Percentiles rank a stretch among this genome's conserved stretches.
Evolutionary conservation across 2,113 vertebrate genomes (phyloP).

Genomic region (Phalacrocorax brasilianus): DNA sequence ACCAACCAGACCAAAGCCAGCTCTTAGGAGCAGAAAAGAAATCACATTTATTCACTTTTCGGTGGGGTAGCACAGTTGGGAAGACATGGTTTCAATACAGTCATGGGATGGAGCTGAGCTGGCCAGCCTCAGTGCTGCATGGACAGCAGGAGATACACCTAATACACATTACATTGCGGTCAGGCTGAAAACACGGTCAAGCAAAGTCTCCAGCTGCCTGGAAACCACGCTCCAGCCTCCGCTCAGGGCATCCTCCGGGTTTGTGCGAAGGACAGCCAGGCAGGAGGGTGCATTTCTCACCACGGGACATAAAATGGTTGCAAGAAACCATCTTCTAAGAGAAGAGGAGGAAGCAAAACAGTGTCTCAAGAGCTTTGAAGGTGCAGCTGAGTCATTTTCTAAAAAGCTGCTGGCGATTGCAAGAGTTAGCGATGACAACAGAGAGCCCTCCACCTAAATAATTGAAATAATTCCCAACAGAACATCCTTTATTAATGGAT

Average conservation of each 20-base stretch:
- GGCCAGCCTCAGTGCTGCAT: background rate
- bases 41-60: background rate
- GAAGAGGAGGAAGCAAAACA: background rate
- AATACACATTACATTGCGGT: rapidly evolving
- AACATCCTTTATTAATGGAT: background rate
- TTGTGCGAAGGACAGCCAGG: rapidly evolving
- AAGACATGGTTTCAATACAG: rapidly evolving
- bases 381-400: background rate
- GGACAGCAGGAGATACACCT: background rate
- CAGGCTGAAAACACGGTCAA: background rate
- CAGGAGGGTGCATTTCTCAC: background rate
- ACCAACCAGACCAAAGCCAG: background rate
- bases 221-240: background rate
- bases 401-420: background rate
- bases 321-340: background rate
- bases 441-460: background rate
- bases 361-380: background rate
- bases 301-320: background rate
- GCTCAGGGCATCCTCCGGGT: background rate
- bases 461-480: background rate
- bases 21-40: no score
- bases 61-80: rapidly evolving
- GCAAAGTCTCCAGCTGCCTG: background rate
- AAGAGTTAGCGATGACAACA: background rate
- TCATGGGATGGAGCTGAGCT: background rate